Percentiles rank a stretch among this genome's conserved stretches.
phyloP scores from a whole-genome alignment of 2,888 invertebrate species.

The Ypsolopha scabrella region DNA sequence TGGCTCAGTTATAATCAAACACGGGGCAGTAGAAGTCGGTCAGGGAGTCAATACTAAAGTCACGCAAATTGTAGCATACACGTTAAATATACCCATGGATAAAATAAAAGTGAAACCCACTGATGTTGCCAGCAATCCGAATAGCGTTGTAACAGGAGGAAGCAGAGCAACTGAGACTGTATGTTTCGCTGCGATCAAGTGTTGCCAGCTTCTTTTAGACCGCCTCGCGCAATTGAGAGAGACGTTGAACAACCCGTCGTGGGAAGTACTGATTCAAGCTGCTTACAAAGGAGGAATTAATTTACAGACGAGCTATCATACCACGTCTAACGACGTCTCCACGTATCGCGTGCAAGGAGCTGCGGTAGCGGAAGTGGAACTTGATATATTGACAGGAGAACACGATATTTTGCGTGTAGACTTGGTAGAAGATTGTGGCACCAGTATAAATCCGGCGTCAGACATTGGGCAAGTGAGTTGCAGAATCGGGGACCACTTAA shows the following conservation, averaged over 20 bases:
- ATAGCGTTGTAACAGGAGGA: constrained; percentile 74
- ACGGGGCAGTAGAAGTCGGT: constrained; percentile 82
- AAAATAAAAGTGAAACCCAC: constrained; percentile 75
- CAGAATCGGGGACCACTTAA: too few species aligned
- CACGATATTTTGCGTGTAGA: constrained; percentile 63
- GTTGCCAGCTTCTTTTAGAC: constrained; percentile 49
- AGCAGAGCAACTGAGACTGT: constrained; percentile 75
- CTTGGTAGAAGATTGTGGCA: constrained; percentile 57
- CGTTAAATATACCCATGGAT: constrained; percentile 74
- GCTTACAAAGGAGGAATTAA: constrained; percentile 46
- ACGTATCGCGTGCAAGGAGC: constrained; percentile 62
- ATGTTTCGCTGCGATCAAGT: constrained; percentile 57
- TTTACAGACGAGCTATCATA: constrained; percentile 28
- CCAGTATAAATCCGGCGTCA: not conserved
- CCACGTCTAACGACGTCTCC: constrained; percentile 18
- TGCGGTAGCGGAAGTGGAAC: constrained; percentile 71
- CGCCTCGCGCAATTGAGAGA: constrained; percentile 53
- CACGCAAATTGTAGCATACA: constrained; percentile 75
- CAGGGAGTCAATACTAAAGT: constrained; percentile 84
- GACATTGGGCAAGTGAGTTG: not conserved
- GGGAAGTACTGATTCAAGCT: constrained; percentile 60
- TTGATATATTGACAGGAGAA: constrained; percentile 75
- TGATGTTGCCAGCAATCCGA: constrained; percentile 72
- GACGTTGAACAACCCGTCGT: constrained; percentile 49
- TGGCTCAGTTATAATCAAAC: constrained; percentile 77